Conservation (phyloP, 2,797 vertebrate genomes). For the Artibeus jamaicensis region DNA sequence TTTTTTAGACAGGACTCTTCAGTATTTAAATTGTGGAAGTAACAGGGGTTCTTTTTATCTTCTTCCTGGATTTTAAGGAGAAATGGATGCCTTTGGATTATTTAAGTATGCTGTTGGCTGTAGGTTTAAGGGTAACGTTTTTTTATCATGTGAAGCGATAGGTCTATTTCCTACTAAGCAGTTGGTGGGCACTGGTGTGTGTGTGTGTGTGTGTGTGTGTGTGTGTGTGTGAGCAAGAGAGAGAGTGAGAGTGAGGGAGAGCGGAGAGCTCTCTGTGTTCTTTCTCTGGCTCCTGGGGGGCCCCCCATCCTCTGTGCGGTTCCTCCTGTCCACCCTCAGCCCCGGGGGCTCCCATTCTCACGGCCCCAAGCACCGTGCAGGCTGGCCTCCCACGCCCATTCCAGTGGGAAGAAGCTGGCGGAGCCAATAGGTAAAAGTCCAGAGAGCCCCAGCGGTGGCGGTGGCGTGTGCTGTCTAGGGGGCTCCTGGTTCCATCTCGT, state of each 20-base stretch:
- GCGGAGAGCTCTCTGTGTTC: no score
- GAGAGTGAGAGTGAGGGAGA: no score
- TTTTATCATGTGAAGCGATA: neutral
- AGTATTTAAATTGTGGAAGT: neutral
- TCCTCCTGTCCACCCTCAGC: neutral
- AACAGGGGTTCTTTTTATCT: neutral
- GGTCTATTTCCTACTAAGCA: neutral
- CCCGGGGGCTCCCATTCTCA: no score
- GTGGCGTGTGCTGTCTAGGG: no score
- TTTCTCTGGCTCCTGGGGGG: no score
- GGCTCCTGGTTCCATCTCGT: no score
- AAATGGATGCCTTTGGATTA: neutral
- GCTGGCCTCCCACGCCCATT: no score
- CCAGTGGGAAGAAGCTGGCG: no score
- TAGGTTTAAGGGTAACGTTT: neutral
- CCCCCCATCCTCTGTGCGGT: no score
- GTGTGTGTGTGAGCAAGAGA: no score
- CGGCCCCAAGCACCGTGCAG: neutral
- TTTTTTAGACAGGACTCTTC: neutral
- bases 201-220: neutral
- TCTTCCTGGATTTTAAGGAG: neutral
- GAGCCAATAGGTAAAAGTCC: no score
- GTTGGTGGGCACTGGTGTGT: neutral
- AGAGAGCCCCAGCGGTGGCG: no score
- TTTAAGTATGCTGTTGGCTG: neutral